Conservation (phyloP, 2,888 invertebrate genomes). For the Adelphocoris suturalis region DNA sequence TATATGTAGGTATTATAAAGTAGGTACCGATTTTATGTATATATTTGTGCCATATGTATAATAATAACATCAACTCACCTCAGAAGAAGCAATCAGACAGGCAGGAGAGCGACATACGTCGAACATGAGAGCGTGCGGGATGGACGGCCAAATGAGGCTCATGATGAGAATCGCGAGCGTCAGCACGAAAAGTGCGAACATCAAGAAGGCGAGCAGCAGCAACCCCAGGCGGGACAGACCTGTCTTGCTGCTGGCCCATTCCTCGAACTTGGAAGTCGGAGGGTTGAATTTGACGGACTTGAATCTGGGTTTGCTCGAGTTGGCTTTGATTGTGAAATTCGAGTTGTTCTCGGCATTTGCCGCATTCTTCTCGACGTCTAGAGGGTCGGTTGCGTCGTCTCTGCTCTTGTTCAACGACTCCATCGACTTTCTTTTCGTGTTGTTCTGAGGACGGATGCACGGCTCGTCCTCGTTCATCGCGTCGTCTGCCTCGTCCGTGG, state of each 20-base stretch:
- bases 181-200: constrained; percentile 78
- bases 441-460: constrained; percentile 66
- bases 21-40: no score
- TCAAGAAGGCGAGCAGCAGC: constrained; percentile 71
- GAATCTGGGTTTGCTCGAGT: constrained; percentile 67
- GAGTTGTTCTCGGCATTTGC: constrained; percentile 62
- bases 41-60: no score
- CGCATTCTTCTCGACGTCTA: constrained; percentile 71
- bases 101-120: constrained; percentile 79
- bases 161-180: constrained; percentile 79
- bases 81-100: constrained; percentile 80
- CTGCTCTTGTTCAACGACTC: constrained; percentile 70
- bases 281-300: constrained; percentile 72
- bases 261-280: constrained; percentile 74
- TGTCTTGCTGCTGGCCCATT: constrained; percentile 75
- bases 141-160: constrained; percentile 79
- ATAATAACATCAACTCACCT: constrained; percentile 78
- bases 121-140: constrained; percentile 78
- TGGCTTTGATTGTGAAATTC: constrained; percentile 59
- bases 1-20: no score
- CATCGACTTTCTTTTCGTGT: constrained; percentile 69
- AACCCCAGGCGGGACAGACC: constrained; percentile 76
- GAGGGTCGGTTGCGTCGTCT: constrained; percentile 58
- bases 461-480: constrained; percentile 70
- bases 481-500: constrained; percentile 72